Conservation (phyloP, 2,888 invertebrate genomes). For the Alloplasta piceator region DNA sequence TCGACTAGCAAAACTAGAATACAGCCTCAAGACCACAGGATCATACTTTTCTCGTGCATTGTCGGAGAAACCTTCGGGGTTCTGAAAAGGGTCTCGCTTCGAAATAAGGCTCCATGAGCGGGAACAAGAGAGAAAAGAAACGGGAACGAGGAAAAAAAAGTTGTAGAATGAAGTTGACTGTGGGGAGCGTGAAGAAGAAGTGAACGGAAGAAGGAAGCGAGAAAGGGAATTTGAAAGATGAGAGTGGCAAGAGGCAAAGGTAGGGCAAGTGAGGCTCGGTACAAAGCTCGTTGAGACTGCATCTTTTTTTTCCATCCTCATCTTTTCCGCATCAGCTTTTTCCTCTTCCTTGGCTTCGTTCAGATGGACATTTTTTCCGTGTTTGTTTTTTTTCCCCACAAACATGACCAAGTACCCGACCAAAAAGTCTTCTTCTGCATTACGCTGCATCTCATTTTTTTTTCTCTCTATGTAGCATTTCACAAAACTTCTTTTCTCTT, state of each 20-base stretch:
- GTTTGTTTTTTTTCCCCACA: not conserved
- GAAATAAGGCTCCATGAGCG: constrained; percentile 19
- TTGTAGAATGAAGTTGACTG: constrained; percentile 20
- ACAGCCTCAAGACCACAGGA: not conserved
- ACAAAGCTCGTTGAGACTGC: constrained; percentile 36
- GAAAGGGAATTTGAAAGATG: constrained; percentile 6
- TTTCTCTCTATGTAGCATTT: not conserved
- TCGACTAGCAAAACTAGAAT: not conserved
- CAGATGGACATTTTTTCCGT: not conserved
- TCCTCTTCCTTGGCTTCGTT: constrained; percentile 21
- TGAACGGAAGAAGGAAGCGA: not conserved
- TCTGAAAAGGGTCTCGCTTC: constrained; percentile 27
- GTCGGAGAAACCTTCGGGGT: constrained; percentile 20
- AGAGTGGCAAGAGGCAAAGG: constrained; percentile 14
- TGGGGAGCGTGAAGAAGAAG: constrained; percentile 22
- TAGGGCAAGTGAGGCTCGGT: constrained; percentile 42
- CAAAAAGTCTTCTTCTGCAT: not conserved
- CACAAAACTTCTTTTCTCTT: not conserved
- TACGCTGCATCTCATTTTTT: constrained; percentile 4
- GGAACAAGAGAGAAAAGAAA: not conserved
- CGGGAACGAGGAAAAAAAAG: constrained; percentile 4
- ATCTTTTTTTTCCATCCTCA: constrained; percentile 10
- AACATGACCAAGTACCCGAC: constrained; percentile 3
- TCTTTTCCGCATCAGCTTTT: not conserved
- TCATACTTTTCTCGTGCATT: constrained; percentile 18